Evolutionary conservation across 2,113 vertebrate species (phyloP), one percentile per base, ranked within the genome.

Genomic region (Camelus dromedarius): DNA sequence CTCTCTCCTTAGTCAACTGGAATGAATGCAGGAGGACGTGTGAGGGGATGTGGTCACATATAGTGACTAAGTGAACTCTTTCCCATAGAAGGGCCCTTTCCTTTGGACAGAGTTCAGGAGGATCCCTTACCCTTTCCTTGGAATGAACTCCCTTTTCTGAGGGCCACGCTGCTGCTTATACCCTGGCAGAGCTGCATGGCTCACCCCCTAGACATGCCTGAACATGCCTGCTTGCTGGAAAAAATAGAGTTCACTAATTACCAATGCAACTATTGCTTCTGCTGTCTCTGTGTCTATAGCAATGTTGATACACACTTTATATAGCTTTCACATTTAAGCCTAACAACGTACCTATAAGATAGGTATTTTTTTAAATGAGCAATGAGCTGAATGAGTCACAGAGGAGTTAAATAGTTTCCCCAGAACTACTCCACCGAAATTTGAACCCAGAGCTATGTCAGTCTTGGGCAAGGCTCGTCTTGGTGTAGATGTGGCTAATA

Each of bases 41-140:
- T 12, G 58, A 64, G 14, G 12, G 11, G 38, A 48, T 1, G 7
- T 35, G 3, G 5, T 26, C 35, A 26, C 1, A 3, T 11, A 32
- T 8, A 85, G 30, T n/a, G 6, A 54, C 35, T 60, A 28, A 18
- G 18, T 10, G 5, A 24, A 3, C 6, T 66, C 8, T 12, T 69
- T 42, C 56, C 19, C 42, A 19, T 0, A 8, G 9, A 60, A 50
- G 20, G 73, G 5, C 9, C 6, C 1, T 46, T 67, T 35, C 19
- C 50, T 91, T 50, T 67, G 67, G n/a, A 28, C 72, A 80, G 42
- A 54, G 32, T 42, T 32, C 16, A 32, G 0, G 35, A 66, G 5
- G 4, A 14, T 16, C 32, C 16, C 22, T 3, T 48, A n/a, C 22
- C 16, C 20, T 58, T 72, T 82, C 13, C 18, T 28, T 76, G 32